phyloP scores from a whole-genome alignment of 2,797 vertebrate species.

The Xenentodon cancila region DNA sequence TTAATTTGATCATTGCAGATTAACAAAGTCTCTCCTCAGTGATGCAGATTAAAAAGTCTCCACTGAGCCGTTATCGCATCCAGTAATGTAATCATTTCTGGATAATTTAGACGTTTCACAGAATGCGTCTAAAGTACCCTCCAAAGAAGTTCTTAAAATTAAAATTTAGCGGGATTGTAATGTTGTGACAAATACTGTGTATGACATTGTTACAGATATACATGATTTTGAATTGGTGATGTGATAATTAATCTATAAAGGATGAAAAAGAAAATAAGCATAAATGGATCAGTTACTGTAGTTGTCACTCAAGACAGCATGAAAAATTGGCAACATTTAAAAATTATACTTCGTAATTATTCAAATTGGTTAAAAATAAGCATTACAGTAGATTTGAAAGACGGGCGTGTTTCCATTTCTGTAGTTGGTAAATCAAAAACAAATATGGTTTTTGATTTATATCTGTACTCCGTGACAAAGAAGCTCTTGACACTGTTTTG shows the following conservation, averaged over 20 bases:
- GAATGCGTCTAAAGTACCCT: constrained; percentile 32
- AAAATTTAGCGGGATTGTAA: constrained; percentile 10
- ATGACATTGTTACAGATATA: neutral
- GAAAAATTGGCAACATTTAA: neutral
- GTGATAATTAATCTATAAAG: too few species aligned
- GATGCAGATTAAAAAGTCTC: constrained; percentile 36
- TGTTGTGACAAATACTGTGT: too few species aligned
- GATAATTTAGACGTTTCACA: constrained; percentile 48
- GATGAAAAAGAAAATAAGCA: too few species aligned
- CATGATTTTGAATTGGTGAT: neutral
- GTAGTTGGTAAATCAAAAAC: constrained; percentile 20
- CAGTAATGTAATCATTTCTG: constrained; percentile 27
- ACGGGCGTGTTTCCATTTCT: constrained; percentile 18
- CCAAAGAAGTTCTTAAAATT: constrained; percentile 35
- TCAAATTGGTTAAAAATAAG: neutral
- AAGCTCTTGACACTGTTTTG: too few species aligned
- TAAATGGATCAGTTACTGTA: too few species aligned
- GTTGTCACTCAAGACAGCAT: too few species aligned
- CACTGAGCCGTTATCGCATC: constrained; percentile 10
- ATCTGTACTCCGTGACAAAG: neutral
- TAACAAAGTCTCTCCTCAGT: constrained; percentile 16
- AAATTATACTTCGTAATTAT: constrained; percentile 26
- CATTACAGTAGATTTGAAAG: neutral
- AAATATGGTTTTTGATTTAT: neutral
- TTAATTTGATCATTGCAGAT: constrained; percentile 43